A percentile compares a stretch with the other conserved stretches of the same genome.
Conservation (phyloP, 2,888 invertebrate genomes). For the Tromatobia lineatoria region DNA sequence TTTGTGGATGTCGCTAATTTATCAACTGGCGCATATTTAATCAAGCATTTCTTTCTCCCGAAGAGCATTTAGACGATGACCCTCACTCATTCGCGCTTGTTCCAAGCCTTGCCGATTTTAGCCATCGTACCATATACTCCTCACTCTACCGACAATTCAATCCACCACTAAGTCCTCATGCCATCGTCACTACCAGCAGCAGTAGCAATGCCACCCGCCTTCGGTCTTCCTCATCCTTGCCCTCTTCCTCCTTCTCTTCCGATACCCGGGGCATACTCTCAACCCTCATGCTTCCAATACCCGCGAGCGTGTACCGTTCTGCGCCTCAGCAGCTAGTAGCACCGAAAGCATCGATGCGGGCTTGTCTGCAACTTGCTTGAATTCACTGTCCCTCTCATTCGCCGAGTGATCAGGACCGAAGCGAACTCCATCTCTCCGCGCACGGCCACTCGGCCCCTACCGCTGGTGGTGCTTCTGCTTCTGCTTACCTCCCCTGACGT, state of each 20-base stretch:
- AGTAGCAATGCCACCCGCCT: constrained; percentile 55
- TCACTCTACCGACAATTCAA: constrained; percentile 2
- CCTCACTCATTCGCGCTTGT: constrained; percentile 23
- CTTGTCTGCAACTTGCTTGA: constrained; percentile 75
- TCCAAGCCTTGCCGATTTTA: neutral
- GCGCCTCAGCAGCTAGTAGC: constrained; percentile 60
- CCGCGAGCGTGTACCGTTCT: constrained; percentile 40
- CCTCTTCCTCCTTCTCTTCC: constrained; percentile 30
- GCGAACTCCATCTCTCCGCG: constrained; percentile 39
- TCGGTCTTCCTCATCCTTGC: constrained; percentile 60
- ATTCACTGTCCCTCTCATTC: constrained; percentile 79
- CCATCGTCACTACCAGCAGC: constrained; percentile 53
- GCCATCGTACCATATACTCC: neutral
- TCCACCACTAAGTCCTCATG: constrained; percentile 55
- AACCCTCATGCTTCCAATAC: constrained; percentile 39
- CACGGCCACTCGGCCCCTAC: constrained; percentile 67
- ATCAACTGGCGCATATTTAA: too few relatives aligned
- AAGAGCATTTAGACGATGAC: neutral
- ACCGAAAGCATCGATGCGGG: constrained; percentile 78
- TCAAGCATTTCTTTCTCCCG: too few relatives aligned
- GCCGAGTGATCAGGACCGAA: constrained; percentile 73
- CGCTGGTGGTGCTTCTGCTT: constrained; percentile 54
- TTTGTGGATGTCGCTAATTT: too few relatives aligned
- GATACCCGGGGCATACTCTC: constrained; percentile 15
- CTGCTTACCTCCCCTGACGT: constrained; percentile 68